Evolutionary conservation across 2,113 vertebrate species (phyloP).

Genomic region (Plecturocebus donacophilus): DNA sequence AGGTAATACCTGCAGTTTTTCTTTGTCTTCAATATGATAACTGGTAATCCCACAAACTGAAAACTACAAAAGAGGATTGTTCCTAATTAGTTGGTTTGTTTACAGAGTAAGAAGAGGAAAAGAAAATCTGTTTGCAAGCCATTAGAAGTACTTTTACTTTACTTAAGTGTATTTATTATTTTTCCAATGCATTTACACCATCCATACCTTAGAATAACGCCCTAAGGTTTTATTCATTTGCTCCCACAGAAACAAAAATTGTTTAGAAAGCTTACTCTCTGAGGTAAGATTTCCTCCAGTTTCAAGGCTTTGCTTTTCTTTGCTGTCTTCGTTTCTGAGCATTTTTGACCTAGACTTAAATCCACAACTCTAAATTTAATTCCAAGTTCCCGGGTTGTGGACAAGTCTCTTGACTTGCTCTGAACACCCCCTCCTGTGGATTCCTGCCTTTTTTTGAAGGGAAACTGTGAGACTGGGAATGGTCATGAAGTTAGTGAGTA

Average conservation of each 20-base stretch:
- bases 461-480: neutral
- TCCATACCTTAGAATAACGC: neutral
- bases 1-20: neutral
- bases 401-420: neutral
- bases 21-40: neutral
- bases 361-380: neutral
- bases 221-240: neutral
- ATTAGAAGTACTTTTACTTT: neutral
- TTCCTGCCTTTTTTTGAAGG: neutral
- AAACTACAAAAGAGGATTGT: neutral
- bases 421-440: neutral
- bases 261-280: neutral
- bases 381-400: neutral
- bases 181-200: neutral
- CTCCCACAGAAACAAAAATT: neutral
- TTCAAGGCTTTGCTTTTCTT: neutral
- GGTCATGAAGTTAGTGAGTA: neutral
- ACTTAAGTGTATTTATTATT: neutral
- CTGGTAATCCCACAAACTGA: neutral
- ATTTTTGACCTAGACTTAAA: neutral
- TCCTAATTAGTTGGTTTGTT: neutral
- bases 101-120: neutral
- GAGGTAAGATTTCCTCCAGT: neutral
- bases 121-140: neutral
- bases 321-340: neutral